Conservation (phyloP, 1,140 invertebrate genomes). For the Drosophila seguyi region DNA sequence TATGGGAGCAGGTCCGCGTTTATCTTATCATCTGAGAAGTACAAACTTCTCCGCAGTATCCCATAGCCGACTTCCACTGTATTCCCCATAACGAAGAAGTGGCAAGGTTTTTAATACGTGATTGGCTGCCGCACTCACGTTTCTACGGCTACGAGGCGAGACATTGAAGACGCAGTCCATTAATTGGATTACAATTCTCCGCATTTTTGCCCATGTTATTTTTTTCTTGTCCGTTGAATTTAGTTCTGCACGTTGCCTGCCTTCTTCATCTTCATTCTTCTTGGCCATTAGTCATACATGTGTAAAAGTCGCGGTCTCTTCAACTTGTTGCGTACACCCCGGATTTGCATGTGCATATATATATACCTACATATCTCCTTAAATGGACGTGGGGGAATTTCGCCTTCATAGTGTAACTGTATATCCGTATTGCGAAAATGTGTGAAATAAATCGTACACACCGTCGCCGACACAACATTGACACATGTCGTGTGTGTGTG, state of each 20-base stretch:
- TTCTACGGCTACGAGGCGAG: slow-evolving; percentile 31
- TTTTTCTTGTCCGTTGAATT: slow-evolving; percentile 21
- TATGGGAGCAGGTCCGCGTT: slow-evolving; percentile 2
- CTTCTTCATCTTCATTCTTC: slow-evolving; percentile 31
- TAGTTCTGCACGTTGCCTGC: slow-evolving; percentile 48
- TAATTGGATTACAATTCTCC: slow-evolving; percentile 76
- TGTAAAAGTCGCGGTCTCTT: slow-evolving; percentile 27
- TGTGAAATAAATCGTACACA: slow-evolving; percentile 40
- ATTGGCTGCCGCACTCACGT: slow-evolving; percentile 32
- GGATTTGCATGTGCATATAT: slow-evolving; percentile 10
- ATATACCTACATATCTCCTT: slow-evolving; percentile 22
- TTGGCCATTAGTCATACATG: slow-evolving; percentile 47
- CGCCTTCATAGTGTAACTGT: slow-evolving; percentile 52
- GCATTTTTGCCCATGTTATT: slow-evolving; percentile 39
- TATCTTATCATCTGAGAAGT: slow-evolving; percentile 1
- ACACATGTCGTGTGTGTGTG: slow-evolving; percentile 21
- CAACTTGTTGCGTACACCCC: slow-evolving; percentile 66
- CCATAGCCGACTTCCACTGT: slow-evolving; percentile 5
- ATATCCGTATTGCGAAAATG: slow-evolving; percentile 51
- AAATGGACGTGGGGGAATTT: slow-evolving; percentile 54
- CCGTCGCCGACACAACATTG: slow-evolving; percentile 4
- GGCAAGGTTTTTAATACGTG: slow-evolving; percentile 35
- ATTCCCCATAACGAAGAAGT: slow-evolving; percentile 28
- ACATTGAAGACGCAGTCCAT: slow-evolving; percentile 58
- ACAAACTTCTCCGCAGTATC: neutral